Evolutionary conservation across 2,113 vertebrate genomes (phyloP).

Genomic region (Empidonax alnorum): DNA sequence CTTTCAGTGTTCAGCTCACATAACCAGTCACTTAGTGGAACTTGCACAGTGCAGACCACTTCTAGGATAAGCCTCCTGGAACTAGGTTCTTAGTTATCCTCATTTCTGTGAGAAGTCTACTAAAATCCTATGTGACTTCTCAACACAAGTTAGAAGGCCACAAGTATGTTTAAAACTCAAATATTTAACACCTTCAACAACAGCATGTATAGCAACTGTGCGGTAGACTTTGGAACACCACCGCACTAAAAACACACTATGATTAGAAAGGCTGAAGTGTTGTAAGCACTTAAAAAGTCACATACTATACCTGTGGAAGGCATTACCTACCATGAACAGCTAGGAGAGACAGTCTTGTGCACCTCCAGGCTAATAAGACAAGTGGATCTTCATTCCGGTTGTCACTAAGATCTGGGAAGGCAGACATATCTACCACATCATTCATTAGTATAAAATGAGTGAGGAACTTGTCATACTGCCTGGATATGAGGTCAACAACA

Average conservation of each 20-base stretch:
- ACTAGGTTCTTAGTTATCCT: neutral
- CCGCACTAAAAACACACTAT: neutral
- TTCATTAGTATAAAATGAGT: constrained; percentile 96
- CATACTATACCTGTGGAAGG: fast-evolving
- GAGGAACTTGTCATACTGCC: constrained; percentile 97
- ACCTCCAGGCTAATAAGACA: constrained; percentile 96
- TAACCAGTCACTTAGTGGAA: neutral
- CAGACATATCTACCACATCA: constrained; percentile 87
- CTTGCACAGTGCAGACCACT: neutral
- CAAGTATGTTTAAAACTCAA: neutral
- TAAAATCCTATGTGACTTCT: neutral
- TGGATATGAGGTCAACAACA: constrained; percentile 94
- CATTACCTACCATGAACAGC: constrained; percentile 85
- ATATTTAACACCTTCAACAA: neutral
- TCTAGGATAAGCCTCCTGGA: neutral
- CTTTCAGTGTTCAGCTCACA: neutral
- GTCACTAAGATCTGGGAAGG: constrained; percentile 94
- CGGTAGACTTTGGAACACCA: neutral
- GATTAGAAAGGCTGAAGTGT: neutral
- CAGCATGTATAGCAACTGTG: fast-evolving
- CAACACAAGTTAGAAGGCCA: neutral
- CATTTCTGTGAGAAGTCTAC: neutral
- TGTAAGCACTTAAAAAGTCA: neutral
- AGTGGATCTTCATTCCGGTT: constrained; percentile 96
- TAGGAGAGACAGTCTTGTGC: constrained; percentile 90